A percentile compares a stretch with the other conserved stretches of the same genome.
Conservation (phyloP, 2,113 vertebrate species). For the Tapirus terrestris region DNA sequence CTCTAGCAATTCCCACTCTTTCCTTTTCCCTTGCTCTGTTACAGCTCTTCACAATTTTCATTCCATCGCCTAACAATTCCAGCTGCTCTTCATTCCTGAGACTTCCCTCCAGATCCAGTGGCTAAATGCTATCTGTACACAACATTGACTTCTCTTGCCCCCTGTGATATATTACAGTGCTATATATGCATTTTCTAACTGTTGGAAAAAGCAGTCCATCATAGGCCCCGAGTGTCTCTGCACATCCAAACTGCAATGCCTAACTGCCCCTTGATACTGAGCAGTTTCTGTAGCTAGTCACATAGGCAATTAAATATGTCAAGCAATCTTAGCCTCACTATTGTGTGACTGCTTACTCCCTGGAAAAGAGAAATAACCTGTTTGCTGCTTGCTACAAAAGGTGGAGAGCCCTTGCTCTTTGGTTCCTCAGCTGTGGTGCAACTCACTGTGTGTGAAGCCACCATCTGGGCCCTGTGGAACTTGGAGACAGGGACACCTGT, state of each 20-base stretch:
- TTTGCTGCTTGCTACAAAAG: neutral
- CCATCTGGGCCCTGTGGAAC: neutral
- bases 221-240: neutral
- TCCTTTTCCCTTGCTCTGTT: neutral
- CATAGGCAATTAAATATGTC: neutral
- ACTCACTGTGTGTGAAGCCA: neutral
- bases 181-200: neutral
- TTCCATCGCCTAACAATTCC: neutral
- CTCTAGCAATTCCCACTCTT: neutral
- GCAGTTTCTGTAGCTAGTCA: neutral
- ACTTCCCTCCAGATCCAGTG: neutral
- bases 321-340: neutral
- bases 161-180: neutral
- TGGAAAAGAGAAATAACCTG: neutral
- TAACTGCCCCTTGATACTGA: neutral
- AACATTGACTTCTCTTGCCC: neutral
- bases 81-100: neutral
- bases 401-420: neutral
- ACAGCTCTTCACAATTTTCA: neutral
- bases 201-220: neutral
- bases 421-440: neutral
- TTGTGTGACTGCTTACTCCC: neutral
- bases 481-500: neutral
- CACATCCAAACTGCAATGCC: neutral
- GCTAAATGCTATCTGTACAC: neutral